Evolutionary conservation across 35 echinoderm and acorn worm genomes (phyloP), one percentile per base, ranked within the genome.

Genomic region (Ophioderma brevispina): DNA sequence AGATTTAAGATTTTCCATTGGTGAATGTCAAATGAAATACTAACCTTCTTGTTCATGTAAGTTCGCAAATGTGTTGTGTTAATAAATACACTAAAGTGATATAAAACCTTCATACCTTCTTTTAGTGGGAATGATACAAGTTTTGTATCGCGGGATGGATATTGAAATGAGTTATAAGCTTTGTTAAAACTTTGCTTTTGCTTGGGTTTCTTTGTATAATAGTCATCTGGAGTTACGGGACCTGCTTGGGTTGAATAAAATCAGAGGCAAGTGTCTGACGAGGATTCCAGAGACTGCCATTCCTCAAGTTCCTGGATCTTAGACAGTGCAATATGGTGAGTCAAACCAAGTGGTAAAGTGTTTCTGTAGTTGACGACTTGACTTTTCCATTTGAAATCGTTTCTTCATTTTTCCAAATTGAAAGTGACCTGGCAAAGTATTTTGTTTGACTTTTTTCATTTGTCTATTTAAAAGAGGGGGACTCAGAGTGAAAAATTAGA

Each of bases 241-340:
- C 81, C 49, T 93, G 34, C 38, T 93, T 28, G 91, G 91, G 25
- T 55, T 93, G 10, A 76, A 93, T 37, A 59, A 77, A 40, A 81
- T 93, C 34, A 59, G 76, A 33, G 91, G 91, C 31, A 43, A 50
- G 19, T 93, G 91, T 78, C 64, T 93, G 1, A 80, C 25, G 19
- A 80, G 78, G 46, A 82, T 93, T 28, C 91, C 91, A 49, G 86
- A 88, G 1, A 18, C 39, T 93, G 15, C 91, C 91, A 30, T 19
- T 56, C 0, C 55, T 93, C 34, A 50, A 50, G 21, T 93, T 82
- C 56, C 85, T 93, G 25, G 91, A 93, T 52, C 79, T 93, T 18
- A 81, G 91, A 75, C 85, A 93, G 38, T 93, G 91, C 91, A 81
- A 93, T 82, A 81, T 55, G 37, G 91, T 93, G 88, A 78, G 52